Conservation (phyloP, 2,888 invertebrate species). For the Brachypalpus laphriformis region DNA sequence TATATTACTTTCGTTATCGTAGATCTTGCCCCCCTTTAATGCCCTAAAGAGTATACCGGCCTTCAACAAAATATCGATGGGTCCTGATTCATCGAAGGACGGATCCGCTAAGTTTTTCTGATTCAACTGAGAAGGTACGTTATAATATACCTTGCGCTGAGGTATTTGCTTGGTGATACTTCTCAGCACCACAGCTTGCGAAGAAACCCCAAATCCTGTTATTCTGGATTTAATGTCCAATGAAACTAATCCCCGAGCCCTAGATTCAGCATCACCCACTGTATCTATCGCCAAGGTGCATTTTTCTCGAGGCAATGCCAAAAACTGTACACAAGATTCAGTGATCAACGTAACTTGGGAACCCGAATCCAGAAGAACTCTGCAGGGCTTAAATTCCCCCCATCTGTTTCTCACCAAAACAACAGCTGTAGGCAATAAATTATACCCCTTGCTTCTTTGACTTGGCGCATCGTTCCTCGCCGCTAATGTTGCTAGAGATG, state of each 20-base stretch:
- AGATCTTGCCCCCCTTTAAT: no score
- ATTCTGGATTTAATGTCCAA: background rate
- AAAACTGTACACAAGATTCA: conserved; percentile 22
- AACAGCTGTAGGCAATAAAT: conserved; percentile 12
- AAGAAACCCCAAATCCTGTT: background rate
- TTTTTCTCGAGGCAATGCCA: background rate
- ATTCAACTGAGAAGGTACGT: background rate
- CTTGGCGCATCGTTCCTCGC: background rate
- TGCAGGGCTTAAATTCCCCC: conserved; percentile 13
- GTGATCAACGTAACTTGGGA: conserved; percentile 32
- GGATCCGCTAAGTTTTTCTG: background rate
- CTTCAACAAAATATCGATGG: conserved; percentile 12
- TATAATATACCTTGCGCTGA: background rate
- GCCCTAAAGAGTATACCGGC: conserved; percentile 1
- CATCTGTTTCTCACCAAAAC: conserved; percentile 10
- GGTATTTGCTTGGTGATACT: background rate
- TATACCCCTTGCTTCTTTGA: background rate
- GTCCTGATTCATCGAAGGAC: background rate
- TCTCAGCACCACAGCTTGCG: background rate
- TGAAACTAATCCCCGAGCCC: background rate
- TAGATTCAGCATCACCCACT: background rate
- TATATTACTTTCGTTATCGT: no score
- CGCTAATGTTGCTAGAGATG: background rate
- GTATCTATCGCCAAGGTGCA: background rate
- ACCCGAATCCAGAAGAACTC: conserved; percentile 19